A percentile compares a stretch with the other conserved stretches of the same genome.
Conservation (phyloP, 2,113 vertebrate genomes). For the Neopipo cinnamomea region DNA sequence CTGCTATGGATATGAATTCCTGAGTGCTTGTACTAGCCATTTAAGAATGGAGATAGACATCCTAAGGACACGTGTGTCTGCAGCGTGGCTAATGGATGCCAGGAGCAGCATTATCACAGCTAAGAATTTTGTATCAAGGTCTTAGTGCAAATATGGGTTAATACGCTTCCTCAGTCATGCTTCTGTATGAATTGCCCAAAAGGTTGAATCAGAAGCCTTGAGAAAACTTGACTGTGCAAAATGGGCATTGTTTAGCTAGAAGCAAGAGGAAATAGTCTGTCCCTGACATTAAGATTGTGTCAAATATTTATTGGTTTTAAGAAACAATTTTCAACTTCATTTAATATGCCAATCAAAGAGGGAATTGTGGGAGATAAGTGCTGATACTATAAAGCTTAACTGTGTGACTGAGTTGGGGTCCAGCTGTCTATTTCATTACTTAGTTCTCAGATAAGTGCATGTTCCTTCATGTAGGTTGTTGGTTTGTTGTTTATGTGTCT, state of each 20-base stretch:
- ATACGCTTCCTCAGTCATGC: background rate
- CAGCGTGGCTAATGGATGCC: fast-evolving
- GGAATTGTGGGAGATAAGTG: background rate
- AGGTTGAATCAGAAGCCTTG: background rate
- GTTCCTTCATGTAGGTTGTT: background rate
- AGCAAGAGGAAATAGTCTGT: background rate
- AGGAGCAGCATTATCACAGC: background rate
- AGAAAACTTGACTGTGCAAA: background rate
- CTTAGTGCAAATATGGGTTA: background rate
- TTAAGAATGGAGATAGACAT: background rate
- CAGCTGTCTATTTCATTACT: background rate
- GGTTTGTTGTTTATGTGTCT: background rate
- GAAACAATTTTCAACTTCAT: conserved; percentile 9
- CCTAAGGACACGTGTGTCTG: background rate
- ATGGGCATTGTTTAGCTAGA: background rate
- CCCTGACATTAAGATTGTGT: background rate
- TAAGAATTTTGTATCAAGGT: background rate
- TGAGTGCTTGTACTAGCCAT: background rate
- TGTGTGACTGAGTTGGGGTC: background rate
- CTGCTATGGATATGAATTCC: background rate
- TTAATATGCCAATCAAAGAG: background rate
- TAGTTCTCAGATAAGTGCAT: background rate
- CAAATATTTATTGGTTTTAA: background rate
- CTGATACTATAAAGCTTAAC: background rate
- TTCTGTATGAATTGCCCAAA: background rate